phyloP scores from a whole-genome alignment of 1,140 invertebrate species.

The Rhagoletis pomonella region DNA sequence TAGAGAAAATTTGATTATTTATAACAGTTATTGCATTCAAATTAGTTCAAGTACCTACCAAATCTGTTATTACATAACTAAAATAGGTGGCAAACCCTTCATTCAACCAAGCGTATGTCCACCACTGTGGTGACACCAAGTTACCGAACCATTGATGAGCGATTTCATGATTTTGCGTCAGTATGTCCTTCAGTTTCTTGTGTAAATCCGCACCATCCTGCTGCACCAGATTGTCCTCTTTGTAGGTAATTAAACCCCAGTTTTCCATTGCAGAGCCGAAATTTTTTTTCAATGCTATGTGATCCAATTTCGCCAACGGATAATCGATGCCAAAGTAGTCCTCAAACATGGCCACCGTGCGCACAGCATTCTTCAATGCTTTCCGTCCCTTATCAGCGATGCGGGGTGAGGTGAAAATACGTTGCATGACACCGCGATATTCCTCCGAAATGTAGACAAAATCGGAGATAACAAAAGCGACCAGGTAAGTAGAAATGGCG shows the following conservation, averaged over 20 bases:
- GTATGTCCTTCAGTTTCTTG: conserved; percentile 60
- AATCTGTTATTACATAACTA: conserved; percentile 78
- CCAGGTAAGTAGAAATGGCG: conserved; percentile 84
- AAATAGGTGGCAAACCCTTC: conserved; percentile 83
- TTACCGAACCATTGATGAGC: conserved; percentile 84
- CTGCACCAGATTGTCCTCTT: conserved; percentile 69
- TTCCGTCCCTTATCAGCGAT: conserved; percentile 76
- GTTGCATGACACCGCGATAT: conserved; percentile 72
- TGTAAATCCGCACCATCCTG: conserved; percentile 35
- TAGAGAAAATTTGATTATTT: neutral
- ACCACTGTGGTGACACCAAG: conserved; percentile 78
- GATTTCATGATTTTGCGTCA: conserved; percentile 78
- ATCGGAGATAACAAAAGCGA: conserved; percentile 85
- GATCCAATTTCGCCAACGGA: conserved; percentile 78
- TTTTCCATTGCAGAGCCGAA: conserved; percentile 89
- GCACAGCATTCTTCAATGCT: conserved; percentile 77
- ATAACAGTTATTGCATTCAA: neutral
- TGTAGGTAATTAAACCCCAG: conserved; percentile 87
- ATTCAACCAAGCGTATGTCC: conserved; percentile 75
- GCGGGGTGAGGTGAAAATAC: conserved; percentile 79
- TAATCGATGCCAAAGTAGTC: conserved; percentile 76
- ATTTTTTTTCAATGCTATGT: conserved; percentile 86
- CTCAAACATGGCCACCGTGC: conserved; percentile 76
- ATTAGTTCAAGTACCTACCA: conserved; percentile 68
- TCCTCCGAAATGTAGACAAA: conserved; percentile 71